Evolutionary conservation across 2,797 vertebrate genomes (phyloP).

Genomic region (Leuciscus waleckii): DNA sequence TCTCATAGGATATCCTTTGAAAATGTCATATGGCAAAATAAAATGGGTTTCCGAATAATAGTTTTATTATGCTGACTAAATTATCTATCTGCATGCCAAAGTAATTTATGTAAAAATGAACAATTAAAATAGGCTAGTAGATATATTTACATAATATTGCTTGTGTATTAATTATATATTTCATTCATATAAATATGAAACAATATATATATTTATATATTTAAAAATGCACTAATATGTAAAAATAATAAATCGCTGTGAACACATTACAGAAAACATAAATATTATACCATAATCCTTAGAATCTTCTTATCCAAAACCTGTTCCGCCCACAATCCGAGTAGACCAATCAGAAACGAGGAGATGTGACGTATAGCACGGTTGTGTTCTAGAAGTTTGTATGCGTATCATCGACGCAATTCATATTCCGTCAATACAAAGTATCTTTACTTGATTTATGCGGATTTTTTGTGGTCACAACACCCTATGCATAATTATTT

Average conservation of each 20-base stretch:
- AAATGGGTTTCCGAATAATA: neutral
- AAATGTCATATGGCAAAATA: neutral
- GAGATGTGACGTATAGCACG: neutral
- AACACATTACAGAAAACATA: neutral
- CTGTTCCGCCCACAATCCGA: neutral
- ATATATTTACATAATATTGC: neutral
- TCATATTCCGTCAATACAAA: neutral
- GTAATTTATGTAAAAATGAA: neutral
- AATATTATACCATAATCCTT: neutral
- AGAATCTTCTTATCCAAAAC: neutral
- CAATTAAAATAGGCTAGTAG: neutral
- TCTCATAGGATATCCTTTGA: too few relatives aligned
- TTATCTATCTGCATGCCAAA: neutral
- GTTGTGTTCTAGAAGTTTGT: neutral
- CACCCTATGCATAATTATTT: neutral
- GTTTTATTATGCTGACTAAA: neutral
- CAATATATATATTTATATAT: neutral
- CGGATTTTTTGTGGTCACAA: neutral
- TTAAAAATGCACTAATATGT: neutral
- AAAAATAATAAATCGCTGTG: neutral
- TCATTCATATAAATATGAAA: neutral
- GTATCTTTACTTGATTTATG: neutral
- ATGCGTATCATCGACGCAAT: neutral
- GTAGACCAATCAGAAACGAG: conserved; percentile 33
- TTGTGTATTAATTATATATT: neutral